Evolutionary conservation across 2,113 vertebrate genomes (phyloP).

Genomic region (Solea solea): DNA sequence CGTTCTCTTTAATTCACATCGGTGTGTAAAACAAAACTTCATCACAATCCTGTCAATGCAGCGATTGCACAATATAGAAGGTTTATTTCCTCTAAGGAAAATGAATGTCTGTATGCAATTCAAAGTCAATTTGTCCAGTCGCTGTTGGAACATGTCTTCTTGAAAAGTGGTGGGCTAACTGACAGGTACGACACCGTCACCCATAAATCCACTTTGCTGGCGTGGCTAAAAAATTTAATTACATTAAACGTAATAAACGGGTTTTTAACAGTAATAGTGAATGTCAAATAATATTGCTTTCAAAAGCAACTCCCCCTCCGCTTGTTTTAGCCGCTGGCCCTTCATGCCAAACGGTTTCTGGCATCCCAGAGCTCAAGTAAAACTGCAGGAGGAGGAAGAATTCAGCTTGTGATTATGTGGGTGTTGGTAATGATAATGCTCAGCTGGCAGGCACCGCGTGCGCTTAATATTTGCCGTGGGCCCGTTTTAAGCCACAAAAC

Average conservation of each 20-base stretch:
- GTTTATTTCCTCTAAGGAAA: not conserved
- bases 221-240: constrained; percentile 11
- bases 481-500: constrained; percentile 44
- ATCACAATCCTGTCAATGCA: not conserved
- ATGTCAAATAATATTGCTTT: constrained; percentile 5
- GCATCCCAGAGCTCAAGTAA: constrained; percentile 30
- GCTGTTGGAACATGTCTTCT: not conserved
- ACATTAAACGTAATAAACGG: constrained; percentile 29
- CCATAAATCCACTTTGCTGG: not conserved
- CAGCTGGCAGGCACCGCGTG: constrained; percentile 51
- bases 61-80: not conserved
- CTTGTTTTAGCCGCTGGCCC: constrained; percentile 32
- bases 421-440: constrained; percentile 62
- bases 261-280: constrained; percentile 22
- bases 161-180: not conserved
- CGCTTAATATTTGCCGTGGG: constrained; percentile 56
- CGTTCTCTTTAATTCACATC: no score
- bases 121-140: not conserved
- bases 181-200: not conserved
- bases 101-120: not conserved
- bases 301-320: constrained; percentile 17
- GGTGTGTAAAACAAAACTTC: not conserved
- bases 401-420: constrained; percentile 53
- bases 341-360: constrained; percentile 33
- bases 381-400: constrained; percentile 39